Base-by-base conservation (phyloP, 2,797 vertebrate genomes). In the Graptemys geographica region DNA sequence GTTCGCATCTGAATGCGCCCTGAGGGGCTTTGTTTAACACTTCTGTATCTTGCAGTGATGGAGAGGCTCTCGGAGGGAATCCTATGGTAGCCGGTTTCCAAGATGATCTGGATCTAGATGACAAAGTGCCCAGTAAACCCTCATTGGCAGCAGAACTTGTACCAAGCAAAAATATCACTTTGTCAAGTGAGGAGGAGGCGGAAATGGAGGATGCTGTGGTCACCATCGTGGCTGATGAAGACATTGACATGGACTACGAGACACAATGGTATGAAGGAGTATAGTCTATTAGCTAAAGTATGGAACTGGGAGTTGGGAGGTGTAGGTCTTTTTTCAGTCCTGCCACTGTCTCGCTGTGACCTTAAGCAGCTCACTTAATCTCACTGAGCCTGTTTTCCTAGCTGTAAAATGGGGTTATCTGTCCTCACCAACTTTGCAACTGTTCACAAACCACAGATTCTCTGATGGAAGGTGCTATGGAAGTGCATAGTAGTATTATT, bases 41-140 rank as follows among this genome's bases (percentile, higher is more conserved):
- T 37, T 62, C 23, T 87, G 41, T 96, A 11, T 81, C 27, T 81
- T 74, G 55, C 98, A 99, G 99, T 3, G 99, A 99, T 7, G 98
- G 97, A 25, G 99, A 99, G 83, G 95, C 6, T 1, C 92, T 91
- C 0, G 97, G 97, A 44, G 99, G 98, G 31, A 99, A 99, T 98
- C 99, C 99, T 0, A 99, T 99, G 99, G 99, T 99, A 37, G 98
- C 99, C 1, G 98, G 98, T 27, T 99, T 99, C 98, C 99, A 99
- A 96, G 99, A 99, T 0, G 99, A 99, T 79, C 98, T 99, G 57
- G 99, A 99, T 90, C 97, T 98, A 1, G 99, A 99, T 31, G 99
- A 99, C 93, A 97, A 93, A 23, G 97, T 98, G 8, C 97, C 96
- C 31, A 85, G 91, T 84, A 97, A 97, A 37, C 69, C 98, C 27